Conservation (phyloP, 2,113 vertebrate genomes). For the Columba livia region DNA sequence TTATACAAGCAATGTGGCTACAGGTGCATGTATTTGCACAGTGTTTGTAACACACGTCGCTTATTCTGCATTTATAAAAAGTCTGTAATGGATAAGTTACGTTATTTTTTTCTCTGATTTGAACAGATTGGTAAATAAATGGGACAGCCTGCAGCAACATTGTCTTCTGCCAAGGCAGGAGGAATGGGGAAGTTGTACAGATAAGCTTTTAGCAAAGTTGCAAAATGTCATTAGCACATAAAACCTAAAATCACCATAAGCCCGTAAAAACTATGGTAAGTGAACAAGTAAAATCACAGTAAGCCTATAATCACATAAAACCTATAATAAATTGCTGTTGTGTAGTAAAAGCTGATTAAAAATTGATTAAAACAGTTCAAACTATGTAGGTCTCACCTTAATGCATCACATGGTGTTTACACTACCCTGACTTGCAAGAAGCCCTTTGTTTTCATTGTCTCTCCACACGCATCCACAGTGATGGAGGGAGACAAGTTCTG, state of each 20-base stretch:
- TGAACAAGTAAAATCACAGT: not conserved
- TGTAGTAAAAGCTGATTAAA: conserved; percentile 43
- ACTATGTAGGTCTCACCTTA: not conserved
- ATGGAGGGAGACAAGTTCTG: not conserved
- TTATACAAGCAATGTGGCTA: not conserved
- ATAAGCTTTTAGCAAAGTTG: not conserved
- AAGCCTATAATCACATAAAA: conserved; percentile 12
- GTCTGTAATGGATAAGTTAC: not conserved
- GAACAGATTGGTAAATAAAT: conserved; percentile 3
- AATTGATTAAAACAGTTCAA: conserved; percentile 37
- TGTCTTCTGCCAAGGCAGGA: not conserved
- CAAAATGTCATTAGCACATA: not conserved
- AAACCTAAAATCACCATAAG: conserved; percentile 10
- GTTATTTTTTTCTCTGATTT: not conserved
- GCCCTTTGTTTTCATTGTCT: not conserved
- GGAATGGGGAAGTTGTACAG: not conserved
- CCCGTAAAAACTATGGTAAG: conserved; percentile 20
- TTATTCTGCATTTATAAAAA: not conserved
- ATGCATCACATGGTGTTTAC: not conserved
- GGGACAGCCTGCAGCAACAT: not conserved
- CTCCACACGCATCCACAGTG: not conserved
- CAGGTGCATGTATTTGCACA: not conserved
- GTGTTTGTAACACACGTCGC: not conserved
- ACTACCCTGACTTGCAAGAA: not conserved
- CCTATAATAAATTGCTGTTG: conserved; percentile 35